Conservation (phyloP, 37 sponge, comb jelly and placozoan species). For the Dysidea cf. avara region DNA sequence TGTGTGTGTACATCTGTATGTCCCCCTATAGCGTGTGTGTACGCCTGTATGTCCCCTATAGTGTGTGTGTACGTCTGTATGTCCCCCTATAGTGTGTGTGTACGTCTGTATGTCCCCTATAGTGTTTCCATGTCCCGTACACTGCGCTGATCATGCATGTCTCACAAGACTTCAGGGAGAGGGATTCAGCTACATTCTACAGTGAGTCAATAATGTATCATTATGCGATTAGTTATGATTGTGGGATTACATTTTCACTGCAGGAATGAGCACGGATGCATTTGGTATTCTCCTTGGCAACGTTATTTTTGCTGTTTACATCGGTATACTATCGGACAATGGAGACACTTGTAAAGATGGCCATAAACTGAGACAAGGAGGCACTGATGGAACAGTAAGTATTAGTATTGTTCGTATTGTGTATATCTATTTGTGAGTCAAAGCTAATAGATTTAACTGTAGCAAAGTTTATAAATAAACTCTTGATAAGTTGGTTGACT, state of each 20-base stretch:
- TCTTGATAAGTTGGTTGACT: no score
- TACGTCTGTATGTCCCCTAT: no score
- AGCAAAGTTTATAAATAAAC: no score
- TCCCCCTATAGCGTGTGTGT: no score
- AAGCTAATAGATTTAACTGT: no score
- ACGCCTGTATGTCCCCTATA: no score
- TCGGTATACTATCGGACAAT: slow-evolving; percentile 2
- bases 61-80: no score
- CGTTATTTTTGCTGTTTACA: slow-evolving; percentile 46
- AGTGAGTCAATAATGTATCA: slow-evolving; percentile 46
- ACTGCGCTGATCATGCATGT: slow-evolving; percentile 83
- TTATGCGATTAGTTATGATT: neutral
- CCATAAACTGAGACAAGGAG: neutral
- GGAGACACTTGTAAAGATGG: neutral
- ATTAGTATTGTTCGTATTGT: no score
- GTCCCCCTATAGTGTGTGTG: no score
- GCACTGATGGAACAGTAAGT: neutral
- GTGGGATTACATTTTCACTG: neutral
- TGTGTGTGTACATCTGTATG: no score
- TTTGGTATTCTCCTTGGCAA: slow-evolving; percentile 69
- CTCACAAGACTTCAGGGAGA: slow-evolving; percentile 60
- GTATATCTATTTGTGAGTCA: no score
- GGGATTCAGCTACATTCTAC: slow-evolving; percentile 77
- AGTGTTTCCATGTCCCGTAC: slow-evolving; percentile 88
- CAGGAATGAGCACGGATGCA: slow-evolving; percentile 72